A percentile compares a stretch with the other conserved stretches of the same genome.
phyloP scores from a whole-genome alignment of 2,797 vertebrate genomes.

The Platalea minor region DNA sequence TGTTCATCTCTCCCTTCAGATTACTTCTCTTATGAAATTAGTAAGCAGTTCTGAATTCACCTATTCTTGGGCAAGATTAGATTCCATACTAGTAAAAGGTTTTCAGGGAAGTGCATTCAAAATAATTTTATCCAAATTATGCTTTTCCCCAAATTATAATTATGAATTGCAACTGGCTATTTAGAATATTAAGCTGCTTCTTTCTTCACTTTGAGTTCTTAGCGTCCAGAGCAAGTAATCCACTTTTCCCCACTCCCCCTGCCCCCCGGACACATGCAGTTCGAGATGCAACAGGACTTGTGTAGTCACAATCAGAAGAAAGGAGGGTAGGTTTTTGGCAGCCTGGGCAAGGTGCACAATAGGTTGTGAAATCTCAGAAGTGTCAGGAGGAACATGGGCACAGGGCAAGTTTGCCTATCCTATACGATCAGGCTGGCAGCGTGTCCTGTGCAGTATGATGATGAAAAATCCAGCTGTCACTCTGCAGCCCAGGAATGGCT shows the following conservation, averaged over 20 bases:
- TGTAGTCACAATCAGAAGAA: background rate
- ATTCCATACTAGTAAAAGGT: background rate
- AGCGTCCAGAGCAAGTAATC: background rate
- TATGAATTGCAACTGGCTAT: background rate
- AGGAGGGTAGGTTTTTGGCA: background rate
- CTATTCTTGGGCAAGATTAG: background rate
- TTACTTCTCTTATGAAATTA: background rate
- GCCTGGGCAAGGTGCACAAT: background rate
- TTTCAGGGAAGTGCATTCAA: background rate
- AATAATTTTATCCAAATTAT: background rate
- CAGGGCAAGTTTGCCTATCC: background rate
- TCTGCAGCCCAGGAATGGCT: background rate
- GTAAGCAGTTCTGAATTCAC: background rate
- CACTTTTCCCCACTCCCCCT: too few relatives aligned
- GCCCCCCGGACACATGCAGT: rapidly evolving
- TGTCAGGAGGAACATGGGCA: background rate
- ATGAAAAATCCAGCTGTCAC: background rate
- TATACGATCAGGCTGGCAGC: background rate
- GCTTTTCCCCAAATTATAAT: background rate
- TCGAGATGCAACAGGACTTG: background rate
- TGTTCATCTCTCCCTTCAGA: background rate
- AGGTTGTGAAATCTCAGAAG: background rate
- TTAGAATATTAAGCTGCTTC: background rate
- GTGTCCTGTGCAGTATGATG: background rate
- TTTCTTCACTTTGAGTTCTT: background rate